phyloP scores from a whole-genome alignment of 2,888 invertebrate species.

The Drosophila aldrichi region DNA sequence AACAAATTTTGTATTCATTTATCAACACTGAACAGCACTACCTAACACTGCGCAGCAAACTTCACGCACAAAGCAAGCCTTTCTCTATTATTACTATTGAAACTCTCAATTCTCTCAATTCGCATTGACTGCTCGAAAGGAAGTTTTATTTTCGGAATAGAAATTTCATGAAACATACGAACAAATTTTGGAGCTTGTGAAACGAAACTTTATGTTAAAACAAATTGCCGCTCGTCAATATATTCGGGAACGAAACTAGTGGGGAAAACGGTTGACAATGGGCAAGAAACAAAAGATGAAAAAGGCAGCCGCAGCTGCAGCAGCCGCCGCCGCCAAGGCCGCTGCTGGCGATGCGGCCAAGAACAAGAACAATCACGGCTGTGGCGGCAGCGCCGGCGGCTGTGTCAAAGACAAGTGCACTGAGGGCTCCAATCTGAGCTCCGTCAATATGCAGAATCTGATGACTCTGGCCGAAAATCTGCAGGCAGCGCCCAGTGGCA shows the following conservation, averaged over 20 bases:
- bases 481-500: not conserved
- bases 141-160: not conserved
- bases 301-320: constrained; percentile 28
- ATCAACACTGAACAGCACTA: constrained; percentile 5
- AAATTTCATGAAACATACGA: constrained; percentile 2
- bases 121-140: not conserved
- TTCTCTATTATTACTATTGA: not conserved
- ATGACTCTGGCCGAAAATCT: constrained; percentile 26
- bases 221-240: constrained; percentile 33
- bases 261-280: constrained; percentile 37
- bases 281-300: constrained; percentile 47
- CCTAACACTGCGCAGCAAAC: constrained; percentile 33
- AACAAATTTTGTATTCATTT: not conserved
- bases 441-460: constrained; percentile 21
- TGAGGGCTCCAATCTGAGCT: not conserved
- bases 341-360: not conserved
- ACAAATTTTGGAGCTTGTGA: constrained; percentile 7
- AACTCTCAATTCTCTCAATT: not conserved
- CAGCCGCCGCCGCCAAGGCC: constrained; percentile 5
- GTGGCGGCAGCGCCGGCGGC: not conserved
- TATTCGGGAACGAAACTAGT: constrained; percentile 10
- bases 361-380: not conserved
- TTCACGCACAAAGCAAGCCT: not conserved
- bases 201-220: constrained; percentile 11
- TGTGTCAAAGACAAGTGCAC: not conserved